Conservation (phyloP, 2,888 invertebrate species). For the Caenorhabditis sp. region DNA sequence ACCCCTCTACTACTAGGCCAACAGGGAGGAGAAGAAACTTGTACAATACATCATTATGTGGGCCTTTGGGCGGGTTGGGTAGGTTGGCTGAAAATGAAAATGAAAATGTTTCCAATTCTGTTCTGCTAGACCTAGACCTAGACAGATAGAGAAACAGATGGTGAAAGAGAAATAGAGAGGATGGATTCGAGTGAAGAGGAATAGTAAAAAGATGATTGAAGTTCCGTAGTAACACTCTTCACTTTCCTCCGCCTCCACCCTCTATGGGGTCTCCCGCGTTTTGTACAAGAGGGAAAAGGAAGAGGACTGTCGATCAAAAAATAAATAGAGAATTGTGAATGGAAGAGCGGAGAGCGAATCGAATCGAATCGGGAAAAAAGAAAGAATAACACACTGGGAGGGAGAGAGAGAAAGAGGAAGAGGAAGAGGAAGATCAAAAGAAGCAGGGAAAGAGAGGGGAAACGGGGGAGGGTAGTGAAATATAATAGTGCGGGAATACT, state of each 20-base stretch:
- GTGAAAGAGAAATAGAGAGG: neutral
- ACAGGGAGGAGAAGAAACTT: too few relatives aligned
- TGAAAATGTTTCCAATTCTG: too few relatives aligned
- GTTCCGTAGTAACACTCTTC: slow-evolving; percentile 3
- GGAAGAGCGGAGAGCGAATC: neutral
- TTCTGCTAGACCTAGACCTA: too few relatives aligned
- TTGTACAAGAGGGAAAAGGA: neutral
- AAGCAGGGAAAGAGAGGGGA: neutral
- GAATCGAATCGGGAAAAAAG: neutral
- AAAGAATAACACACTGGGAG: neutral
- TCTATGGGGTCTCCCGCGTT: too few relatives aligned
- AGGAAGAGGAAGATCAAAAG: slow-evolving; percentile 1
- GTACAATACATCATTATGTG: neutral
- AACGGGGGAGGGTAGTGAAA: neutral
- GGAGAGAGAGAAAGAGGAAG: too few relatives aligned
- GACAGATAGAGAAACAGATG: too few relatives aligned
- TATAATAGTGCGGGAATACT: slow-evolving; percentile 1
- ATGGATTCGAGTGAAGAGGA: neutral
- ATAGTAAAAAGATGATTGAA: neutral
- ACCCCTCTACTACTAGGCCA: neutral
- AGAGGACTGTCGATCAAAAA: slow-evolving; percentile 1
- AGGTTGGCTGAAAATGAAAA: neutral
- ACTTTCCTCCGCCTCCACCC: too few relatives aligned
- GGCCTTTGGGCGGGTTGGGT: too few relatives aligned
- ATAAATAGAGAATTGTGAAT: neutral